These are phyloP conservation scores for Eira barbara DNA, from an alignment of 2,113 vertebrate genomes.

Conservation along the genomic window DNA sequence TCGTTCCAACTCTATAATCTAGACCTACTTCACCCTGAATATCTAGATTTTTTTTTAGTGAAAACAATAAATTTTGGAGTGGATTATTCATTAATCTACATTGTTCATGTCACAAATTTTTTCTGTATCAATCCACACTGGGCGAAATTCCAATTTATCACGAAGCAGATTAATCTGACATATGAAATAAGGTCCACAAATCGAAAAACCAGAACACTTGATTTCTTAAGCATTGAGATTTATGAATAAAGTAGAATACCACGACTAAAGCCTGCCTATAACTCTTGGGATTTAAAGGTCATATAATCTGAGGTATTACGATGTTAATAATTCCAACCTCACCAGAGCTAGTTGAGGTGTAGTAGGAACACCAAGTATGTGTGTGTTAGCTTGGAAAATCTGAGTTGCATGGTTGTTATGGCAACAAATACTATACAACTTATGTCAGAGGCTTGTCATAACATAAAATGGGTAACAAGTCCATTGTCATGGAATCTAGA, in stretches of 20 bases:
- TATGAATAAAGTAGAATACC: background rate
- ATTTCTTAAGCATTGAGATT: background rate
- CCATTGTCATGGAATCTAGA: background rate
- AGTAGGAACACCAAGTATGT: background rate
- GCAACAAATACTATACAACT: background rate
- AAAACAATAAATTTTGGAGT: background rate
- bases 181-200: background rate
- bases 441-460: slow-evolving; percentile 7
- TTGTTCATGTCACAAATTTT: background rate
- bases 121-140: background rate
- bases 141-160: background rate
- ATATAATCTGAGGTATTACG: background rate
- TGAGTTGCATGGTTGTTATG: slow-evolving; percentile 35
- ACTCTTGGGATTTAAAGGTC: background rate
- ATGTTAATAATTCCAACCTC: background rate
- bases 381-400: background rate
- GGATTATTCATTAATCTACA: background rate
- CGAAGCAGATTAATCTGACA: background rate
- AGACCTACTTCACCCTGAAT: background rate
- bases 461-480: background rate
- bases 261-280: background rate
- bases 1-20: background rate
- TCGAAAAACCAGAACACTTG: background rate
- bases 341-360: background rate
- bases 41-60: background rate